Evolutionary conservation across 2,888 invertebrate species (phyloP), one percentile per base, ranked within the genome.

Genomic region (Macaria notata): DNA sequence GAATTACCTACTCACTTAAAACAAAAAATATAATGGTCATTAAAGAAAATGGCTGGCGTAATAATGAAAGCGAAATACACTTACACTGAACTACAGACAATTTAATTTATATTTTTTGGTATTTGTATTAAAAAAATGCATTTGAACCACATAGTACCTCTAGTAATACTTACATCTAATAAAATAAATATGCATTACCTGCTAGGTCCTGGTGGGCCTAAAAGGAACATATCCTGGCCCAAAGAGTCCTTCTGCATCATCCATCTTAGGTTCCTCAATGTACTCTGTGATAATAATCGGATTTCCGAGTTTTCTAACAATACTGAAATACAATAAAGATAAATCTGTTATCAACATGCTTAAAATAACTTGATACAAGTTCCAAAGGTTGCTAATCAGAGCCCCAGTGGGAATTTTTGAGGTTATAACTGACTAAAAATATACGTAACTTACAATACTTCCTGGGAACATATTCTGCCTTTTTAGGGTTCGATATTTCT

Each of bases 201-300:
- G 77, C 94, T 90, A 0, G 96, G 95, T 0, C 99, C 99, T 5
- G 99, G 99, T 31, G 95, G 94, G 0, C 99, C 99, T 59, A 99
- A 94, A 39, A 99, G 90, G 82, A 99, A 99, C 88, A 99, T 97
- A 78, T 99, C 99, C 84, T 99, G 99, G 0, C 96, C 96, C 3
- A 99, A 88, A 31, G 94, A 79, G 83, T 99, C 98, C 81, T 99
- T 99, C 79, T 99, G 98, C 90, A 98, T 94, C 94, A 99, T 97
- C 99, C 99, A 99, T 93, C 96, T 93, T 69, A 99, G 86, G 80
- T 98, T 96, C 61, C 95, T 93, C 4, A 98, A 84, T 0, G 94
- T 93, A 59, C 95, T 95, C 85, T 97, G 97, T 19, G 94, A 93
- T 52, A 94, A 75, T 0, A 41, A 59, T 56, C 93, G 92, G 9